These are phyloP conservation scores for Yponomeuta sedellus DNA, from an alignment of 2,888 invertebrate species.

Conservation along the genomic window DNA sequence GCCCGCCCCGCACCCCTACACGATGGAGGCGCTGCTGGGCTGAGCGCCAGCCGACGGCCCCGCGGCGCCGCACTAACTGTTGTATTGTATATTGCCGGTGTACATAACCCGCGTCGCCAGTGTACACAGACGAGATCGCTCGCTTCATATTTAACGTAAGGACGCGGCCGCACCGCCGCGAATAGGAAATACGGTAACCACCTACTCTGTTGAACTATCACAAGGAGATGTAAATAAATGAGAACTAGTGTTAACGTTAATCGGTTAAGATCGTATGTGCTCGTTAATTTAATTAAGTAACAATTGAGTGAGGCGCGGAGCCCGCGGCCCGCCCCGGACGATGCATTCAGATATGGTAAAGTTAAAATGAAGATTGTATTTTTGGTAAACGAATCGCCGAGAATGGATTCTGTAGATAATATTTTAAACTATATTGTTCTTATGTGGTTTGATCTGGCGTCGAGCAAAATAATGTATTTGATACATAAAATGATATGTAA, in stretches of 20 bases:
- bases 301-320: conserved; percentile 15
- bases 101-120: conserved; percentile 3
- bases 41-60: conserved; percentile 30
- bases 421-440: conserved; percentile 75
- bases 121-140: conserved; percentile 8
- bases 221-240: conserved; percentile 6
- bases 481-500: conserved; percentile 77
- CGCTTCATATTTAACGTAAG: conserved; percentile 5
- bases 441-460: conserved; percentile 75
- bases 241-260: conserved; percentile 12
- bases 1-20: conserved; percentile 76
- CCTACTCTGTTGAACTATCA: conserved; percentile 6
- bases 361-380: conserved; percentile 64
- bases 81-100: neutral
- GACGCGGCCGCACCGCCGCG: neutral
- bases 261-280: conserved; percentile 14
- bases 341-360: conserved; percentile 16
- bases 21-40: conserved; percentile 81
- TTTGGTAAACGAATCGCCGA: conserved; percentile 74
- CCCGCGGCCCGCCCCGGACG: conserved; percentile 15
- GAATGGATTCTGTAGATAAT: conserved; percentile 75
- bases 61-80: neutral
- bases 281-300: conserved; percentile 16
- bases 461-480: conserved; percentile 75
- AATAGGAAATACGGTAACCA: conserved; percentile 2